These are phyloP conservation scores for Drosophila siamana DNA, from an alignment of 2,888 invertebrate species.

Conservation along the genomic window DNA sequence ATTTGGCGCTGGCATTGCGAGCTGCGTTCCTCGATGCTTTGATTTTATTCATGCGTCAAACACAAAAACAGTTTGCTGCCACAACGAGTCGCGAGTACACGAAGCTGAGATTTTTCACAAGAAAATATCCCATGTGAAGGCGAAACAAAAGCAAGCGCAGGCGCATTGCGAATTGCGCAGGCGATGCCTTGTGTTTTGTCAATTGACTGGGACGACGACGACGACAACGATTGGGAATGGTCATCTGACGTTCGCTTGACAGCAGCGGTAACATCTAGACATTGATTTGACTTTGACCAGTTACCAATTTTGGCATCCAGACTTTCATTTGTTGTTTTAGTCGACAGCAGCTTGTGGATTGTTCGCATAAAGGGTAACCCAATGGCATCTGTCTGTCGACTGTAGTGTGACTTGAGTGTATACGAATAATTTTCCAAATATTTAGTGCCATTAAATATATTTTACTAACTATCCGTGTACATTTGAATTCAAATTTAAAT, in stretches of 20 bases:
- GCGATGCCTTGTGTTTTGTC: conserved; percentile 66
- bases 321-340: conserved; percentile 82
- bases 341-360: conserved; percentile 24
- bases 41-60: conserved; percentile 65
- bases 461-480: neutral
- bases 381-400: conserved; percentile 7
- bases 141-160: conserved; percentile 56
- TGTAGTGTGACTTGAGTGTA: neutral
- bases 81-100: conserved; percentile 42
- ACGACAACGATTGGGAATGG: conserved; percentile 28
- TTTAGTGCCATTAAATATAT: neutral
- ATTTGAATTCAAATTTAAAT: neutral
- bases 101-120: conserved; percentile 78
- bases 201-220: conserved; percentile 34
- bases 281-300: conserved; percentile 69
- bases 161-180: conserved; percentile 24
- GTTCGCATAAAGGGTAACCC: conserved; percentile 52
- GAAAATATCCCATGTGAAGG: conserved; percentile 69
- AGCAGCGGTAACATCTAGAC: conserved; percentile 60
- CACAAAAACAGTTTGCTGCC: conserved; percentile 21
- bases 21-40: conserved; percentile 69
- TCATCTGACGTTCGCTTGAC: conserved; percentile 74
- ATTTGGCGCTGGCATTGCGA: conserved; percentile 72
- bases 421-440: neutral
- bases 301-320: conserved; percentile 83